Conservation (phyloP, 2,113 vertebrate genomes). For the Cygnus buccinator region DNA sequence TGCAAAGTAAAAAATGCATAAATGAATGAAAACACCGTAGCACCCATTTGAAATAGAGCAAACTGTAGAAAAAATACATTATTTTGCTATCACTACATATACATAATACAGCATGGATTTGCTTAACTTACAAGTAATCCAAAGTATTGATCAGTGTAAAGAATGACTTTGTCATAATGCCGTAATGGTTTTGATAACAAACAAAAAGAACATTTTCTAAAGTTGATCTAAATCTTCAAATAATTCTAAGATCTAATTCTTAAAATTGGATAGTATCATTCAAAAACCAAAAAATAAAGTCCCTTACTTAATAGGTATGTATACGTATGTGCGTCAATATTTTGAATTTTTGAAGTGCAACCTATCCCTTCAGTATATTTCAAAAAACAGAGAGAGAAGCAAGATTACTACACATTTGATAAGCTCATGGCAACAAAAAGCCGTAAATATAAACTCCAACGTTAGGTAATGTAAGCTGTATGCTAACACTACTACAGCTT, state of each 20-base stretch:
- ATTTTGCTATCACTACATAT: neutral
- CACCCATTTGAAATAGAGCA: neutral
- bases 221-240: neutral
- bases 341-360: neutral
- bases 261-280: neutral
- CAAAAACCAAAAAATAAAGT: neutral
- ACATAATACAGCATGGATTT: neutral
- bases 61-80: neutral
- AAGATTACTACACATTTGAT: neutral
- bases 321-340: neutral
- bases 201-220: neutral
- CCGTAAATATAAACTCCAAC: neutral
- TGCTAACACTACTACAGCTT: neutral
- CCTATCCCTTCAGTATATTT: neutral
- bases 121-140: neutral
- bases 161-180: neutral
- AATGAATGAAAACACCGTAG: accelerated
- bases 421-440: neutral
- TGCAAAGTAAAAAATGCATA: neutral
- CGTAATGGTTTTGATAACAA: neutral
- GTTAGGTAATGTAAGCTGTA: neutral
- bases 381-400: neutral
- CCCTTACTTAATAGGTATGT: neutral
- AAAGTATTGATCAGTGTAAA: neutral
- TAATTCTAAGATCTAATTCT: neutral